Evolutionary conservation across 2,797 vertebrate species (phyloP).

Genomic region (Falco naumanni): DNA sequence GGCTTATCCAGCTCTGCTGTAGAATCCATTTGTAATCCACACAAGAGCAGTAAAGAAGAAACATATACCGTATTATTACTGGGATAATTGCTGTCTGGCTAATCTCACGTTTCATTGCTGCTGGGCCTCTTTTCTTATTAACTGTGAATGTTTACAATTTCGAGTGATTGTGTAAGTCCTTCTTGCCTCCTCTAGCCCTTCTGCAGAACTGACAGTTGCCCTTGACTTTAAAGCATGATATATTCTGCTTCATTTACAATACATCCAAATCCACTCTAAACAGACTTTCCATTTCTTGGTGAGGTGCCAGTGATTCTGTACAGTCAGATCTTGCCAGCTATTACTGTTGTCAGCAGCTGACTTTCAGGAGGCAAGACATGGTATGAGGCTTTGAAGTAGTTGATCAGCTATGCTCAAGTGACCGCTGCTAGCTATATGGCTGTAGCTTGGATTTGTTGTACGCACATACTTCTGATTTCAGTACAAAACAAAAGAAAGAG

Average conservation of each 20-base stretch:
- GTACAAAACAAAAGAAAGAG: background rate
- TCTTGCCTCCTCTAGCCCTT: conserved; percentile 24
- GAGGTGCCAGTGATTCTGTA: conserved; percentile 52
- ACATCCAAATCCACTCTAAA: conserved; percentile 29
- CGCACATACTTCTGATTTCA: background rate
- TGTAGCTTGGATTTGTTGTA: background rate
- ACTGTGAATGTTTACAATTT: conserved; percentile 58
- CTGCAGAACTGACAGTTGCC: conserved; percentile 9
- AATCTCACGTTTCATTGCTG: conserved; percentile 58
- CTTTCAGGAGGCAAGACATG: background rate
- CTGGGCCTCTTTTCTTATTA: conserved; percentile 59
- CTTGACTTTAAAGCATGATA: conserved; percentile 57
- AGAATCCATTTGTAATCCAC: conserved; percentile 69
- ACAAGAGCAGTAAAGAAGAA: conserved; percentile 72
- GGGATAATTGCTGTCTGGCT: conserved; percentile 66
- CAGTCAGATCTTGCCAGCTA: conserved; percentile 38
- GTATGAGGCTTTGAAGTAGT: conserved; percentile 34
- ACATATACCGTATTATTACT: conserved; percentile 57
- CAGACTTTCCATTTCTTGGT: conserved; percentile 5
- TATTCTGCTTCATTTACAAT: conserved; percentile 40
- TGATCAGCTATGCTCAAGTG: conserved; percentile 32
- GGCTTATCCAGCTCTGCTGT: conserved; percentile 52
- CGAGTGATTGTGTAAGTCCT: conserved; percentile 15
- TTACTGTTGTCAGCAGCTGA: background rate
- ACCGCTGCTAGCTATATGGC: background rate